Percentiles rank a stretch among this genome's conserved stretches.
These are phyloP conservation scores for Athalia rosae DNA, from an alignment of 2,888 invertebrate genomes.

Conservation along the genomic window DNA sequence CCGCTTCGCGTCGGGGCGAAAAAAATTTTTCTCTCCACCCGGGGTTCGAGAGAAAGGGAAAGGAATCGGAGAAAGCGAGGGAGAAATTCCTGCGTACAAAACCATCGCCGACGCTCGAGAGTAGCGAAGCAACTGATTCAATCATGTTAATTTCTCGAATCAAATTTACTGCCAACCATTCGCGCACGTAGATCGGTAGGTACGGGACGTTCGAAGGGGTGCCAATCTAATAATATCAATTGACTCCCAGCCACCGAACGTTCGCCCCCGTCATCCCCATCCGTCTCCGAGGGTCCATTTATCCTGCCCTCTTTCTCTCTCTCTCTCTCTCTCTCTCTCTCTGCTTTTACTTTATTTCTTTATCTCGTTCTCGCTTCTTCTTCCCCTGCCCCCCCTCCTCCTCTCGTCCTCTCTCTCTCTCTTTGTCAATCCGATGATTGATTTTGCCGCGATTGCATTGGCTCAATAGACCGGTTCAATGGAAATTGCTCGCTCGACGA, in stretches of 20 bases:
- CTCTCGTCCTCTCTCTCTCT: background rate
- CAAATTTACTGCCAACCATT: constrained; percentile 71
- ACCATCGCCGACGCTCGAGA: constrained; percentile 52
- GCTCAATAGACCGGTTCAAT: background rate
- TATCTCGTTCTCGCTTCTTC: constrained; percentile 18
- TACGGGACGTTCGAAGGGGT: constrained; percentile 64
- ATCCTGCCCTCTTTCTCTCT: constrained; percentile 11
- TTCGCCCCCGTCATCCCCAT: constrained; percentile 55
- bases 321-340: background rate
- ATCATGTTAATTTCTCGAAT: constrained; percentile 73
- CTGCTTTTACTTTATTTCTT: background rate
- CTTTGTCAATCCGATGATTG: constrained; percentile 23
- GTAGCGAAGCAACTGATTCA: constrained; percentile 68
- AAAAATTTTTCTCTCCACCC: constrained; percentile 51
- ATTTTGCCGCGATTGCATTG: constrained; percentile 18
- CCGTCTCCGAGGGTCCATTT: constrained; percentile 37
- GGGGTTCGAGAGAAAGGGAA: background rate
- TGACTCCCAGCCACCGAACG: constrained; percentile 67
- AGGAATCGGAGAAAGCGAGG: constrained; percentile 10
- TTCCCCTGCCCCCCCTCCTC: background rate
- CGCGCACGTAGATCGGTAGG: constrained; percentile 64
- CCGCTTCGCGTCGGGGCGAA: constrained; percentile 52
- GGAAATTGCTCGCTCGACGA: background rate
- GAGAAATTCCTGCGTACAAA: constrained; percentile 1
- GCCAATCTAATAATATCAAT: constrained; percentile 74